Base-by-base conservation (phyloP, 2,797 vertebrate genomes). In the Sebastes vulpes region DNA sequence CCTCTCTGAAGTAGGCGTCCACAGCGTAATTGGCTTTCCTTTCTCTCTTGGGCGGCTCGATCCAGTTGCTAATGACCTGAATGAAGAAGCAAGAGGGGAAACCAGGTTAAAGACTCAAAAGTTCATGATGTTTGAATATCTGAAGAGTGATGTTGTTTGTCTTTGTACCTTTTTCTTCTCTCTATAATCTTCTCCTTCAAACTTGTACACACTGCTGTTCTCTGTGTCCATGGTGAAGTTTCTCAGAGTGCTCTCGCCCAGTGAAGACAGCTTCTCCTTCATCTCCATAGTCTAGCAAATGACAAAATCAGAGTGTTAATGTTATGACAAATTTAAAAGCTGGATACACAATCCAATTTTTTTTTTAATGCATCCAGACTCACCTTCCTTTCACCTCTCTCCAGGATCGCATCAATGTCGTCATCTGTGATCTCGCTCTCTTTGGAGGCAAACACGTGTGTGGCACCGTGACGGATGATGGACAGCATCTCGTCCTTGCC, bases 401-500 rank as follows among this genome's bases (percentile, higher is more conserved):
- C 98, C 93, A 99, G 95, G 88, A 99, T 99, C 5, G 93, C 97
- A 76, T 99, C 96, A 3, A 99, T 98, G 87, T 99, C 99, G 65
- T 99, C 99, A 54, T 99, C 99, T 1, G 98, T 99, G 85, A 99
- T 99, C 90, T 99, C 99, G 18, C 99, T 99, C 81, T 99, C 98
- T 91, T 99, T 99, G 52, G 98, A 99, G 8, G 99, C 98, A 77
- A 99, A 99, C 23, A 99, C 98, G 0, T 99, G 98, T 0, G 99
- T 99, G 2, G 98, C 98, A 25, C 99, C 98, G 2, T 99, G 99
- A 57, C 98, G 96, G 86, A 99, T 99, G 95, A 99, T 99, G 70
- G 98, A 98, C 90, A 99, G 94, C 98, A 99, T 99, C 93, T 99
- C 99, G 59, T 99, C 99, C 88, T 99, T 99, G 9, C 98, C 98